phyloP scores from a whole-genome alignment of 2,797 vertebrate genomes.

The Falco naumanni region DNA sequence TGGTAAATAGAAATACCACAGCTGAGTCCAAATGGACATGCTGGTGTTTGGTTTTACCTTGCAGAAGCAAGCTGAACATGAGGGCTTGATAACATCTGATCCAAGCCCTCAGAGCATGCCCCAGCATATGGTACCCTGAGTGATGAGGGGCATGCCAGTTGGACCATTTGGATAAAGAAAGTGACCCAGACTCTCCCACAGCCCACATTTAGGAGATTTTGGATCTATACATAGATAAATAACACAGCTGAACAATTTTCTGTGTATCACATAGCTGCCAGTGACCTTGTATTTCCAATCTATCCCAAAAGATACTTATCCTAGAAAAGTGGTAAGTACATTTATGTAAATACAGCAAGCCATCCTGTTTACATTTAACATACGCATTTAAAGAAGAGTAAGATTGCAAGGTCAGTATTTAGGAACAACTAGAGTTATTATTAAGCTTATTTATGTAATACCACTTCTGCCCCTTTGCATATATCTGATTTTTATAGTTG shows the following conservation, averaged over 20 bases:
- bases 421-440: background rate
- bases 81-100: conserved; percentile 37
- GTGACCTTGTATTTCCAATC: background rate
- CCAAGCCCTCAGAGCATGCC: background rate
- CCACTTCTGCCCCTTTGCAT: background rate
- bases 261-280: background rate
- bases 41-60: conserved; percentile 48
- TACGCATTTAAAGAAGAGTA: background rate
- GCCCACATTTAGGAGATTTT: background rate
- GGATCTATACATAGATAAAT: background rate
- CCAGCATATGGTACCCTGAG: background rate
- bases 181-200: background rate
- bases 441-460: background rate
- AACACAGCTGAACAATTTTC: background rate
- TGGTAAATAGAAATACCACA: conserved; percentile 59
- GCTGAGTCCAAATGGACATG: conserved; percentile 54
- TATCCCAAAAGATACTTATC: background rate
- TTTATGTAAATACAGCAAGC: conserved; percentile 6
- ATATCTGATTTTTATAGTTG: background rate
- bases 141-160: background rate
- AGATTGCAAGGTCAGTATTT: background rate
- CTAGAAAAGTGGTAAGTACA: background rate
- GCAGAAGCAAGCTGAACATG: conserved; percentile 35
- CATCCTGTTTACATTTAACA: background rate
- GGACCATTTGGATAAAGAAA: conserved; percentile 24